Conservation (phyloP, 1,140 invertebrate genomes). For the Ptiloglossa arizonensis region DNA sequence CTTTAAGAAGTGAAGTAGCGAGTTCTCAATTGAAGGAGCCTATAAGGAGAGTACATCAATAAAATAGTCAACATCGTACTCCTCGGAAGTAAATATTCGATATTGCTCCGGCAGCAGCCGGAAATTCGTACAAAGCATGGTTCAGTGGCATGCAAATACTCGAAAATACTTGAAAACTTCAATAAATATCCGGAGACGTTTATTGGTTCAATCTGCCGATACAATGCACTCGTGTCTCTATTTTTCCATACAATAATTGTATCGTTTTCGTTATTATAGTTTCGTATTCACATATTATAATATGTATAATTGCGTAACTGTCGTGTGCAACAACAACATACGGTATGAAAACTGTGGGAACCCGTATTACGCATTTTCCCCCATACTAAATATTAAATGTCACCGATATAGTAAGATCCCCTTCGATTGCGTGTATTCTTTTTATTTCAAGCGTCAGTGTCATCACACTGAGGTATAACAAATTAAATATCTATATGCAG, state of each 20-base stretch:
- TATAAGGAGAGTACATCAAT: constrained; percentile 29
- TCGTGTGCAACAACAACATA: background rate
- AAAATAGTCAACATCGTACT: constrained; percentile 4
- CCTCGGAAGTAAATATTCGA: constrained; percentile 6
- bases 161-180: background rate
- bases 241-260: background rate
- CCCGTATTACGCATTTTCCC: background rate
- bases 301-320: background rate
- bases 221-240: background rate
- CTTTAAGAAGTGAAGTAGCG: background rate
- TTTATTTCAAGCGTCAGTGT: background rate
- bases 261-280: background rate
- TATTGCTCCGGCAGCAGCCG: background rate
- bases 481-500: background rate
- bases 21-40: background rate
- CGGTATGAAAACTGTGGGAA: background rate
- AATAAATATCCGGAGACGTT: background rate
- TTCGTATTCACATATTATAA: background rate
- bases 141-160: background rate
- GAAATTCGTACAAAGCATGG: background rate
- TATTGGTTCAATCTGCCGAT: background rate
- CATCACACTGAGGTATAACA: background rate
- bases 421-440: background rate
- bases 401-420: background rate
- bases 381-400: background rate